Percentiles rank a stretch among this genome's conserved stretches.
Conservation (phyloP, 2,113 vertebrate genomes). For the Castor canadensis region DNA sequence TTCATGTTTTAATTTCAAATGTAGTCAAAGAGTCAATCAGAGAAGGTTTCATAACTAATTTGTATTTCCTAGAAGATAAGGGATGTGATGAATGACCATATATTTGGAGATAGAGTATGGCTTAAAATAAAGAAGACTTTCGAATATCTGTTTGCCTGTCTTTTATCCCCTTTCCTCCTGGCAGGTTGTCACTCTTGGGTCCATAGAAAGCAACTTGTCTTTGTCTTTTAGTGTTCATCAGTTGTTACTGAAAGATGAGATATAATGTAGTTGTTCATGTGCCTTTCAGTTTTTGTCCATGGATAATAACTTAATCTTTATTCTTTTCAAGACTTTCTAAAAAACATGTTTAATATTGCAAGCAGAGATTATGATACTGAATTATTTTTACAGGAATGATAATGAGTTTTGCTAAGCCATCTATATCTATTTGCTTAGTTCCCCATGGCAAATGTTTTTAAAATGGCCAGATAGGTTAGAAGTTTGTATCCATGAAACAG, state of each 20-base stretch:
- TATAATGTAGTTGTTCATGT: neutral
- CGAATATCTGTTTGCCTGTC: neutral
- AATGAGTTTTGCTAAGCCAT: slow-evolving; percentile 18
- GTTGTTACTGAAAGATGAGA: neutral
- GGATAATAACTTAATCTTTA: neutral
- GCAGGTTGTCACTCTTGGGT: neutral
- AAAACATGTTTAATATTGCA: neutral
- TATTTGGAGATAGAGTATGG: neutral
- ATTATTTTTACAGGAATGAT: neutral
- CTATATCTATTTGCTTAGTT: neutral
- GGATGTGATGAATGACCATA: neutral
- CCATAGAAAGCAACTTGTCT: neutral
- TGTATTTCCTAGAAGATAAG: neutral
- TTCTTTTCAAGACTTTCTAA: slow-evolving; percentile 20
- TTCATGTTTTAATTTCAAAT: neutral
- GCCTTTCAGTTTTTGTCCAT: neutral
- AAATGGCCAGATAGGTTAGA: neutral
- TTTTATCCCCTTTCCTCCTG: neutral
- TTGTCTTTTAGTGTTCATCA: neutral
- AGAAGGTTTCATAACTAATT: neutral
- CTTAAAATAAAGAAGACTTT: neutral
- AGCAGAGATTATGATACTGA: neutral
- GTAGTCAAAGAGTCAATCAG: neutral
- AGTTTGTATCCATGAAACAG: neutral
- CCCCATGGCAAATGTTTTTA: neutral